Evolutionary conservation across 2,113 vertebrate species (phyloP), one percentile per base, ranked within the genome.

Genomic region (Piprites chloris): DNA sequence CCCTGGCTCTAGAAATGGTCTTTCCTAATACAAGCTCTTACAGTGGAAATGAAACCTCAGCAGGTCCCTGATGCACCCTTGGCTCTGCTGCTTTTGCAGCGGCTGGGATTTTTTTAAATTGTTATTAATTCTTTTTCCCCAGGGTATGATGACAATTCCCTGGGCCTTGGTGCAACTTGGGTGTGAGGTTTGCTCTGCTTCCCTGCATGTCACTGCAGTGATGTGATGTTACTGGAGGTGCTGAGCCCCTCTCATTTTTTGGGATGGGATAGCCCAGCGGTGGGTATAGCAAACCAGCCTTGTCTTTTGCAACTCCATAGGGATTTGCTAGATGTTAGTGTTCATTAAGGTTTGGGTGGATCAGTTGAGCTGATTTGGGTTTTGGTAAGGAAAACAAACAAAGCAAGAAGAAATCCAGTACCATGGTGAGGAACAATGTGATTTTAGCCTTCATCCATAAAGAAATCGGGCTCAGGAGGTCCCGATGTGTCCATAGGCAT

Each of bases 371-470:
- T 61, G 22, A 50, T 41, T 15, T 4, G 4, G 9, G 3, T 39
- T 91, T 67, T 35, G 15, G 2, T 26, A 35, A 58, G 35, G 27
- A 90, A 19, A 81, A 84, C 41, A 27, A 27, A 37, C 11, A 66
- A 85, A 85, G 8, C 33, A 68, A 69, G 49, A 71, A 74, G n/a
- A 65, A 79, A 69, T 52, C 12, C 44, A 22, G 27, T 0, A 1
- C 15, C 9, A 5, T 33, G 5, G 50, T 0, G 0, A 42, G 52
- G 55, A 50, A 33, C 1, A 3, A 9, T 12, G 39, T 14, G 21
- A 2, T 46, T 74, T 83, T 26, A 84, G 27, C 39, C 20, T 81
- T 83, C 5, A 13, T 18, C 52, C 8, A 0, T 39, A 33, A 65
- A 44, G n/a, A 35, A 79, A 47, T 0, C 1, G 23, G 44, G n/a